Base-by-base conservation (phyloP, 2,888 invertebrate genomes). In the Flabesymbios commensalis region DNA sequence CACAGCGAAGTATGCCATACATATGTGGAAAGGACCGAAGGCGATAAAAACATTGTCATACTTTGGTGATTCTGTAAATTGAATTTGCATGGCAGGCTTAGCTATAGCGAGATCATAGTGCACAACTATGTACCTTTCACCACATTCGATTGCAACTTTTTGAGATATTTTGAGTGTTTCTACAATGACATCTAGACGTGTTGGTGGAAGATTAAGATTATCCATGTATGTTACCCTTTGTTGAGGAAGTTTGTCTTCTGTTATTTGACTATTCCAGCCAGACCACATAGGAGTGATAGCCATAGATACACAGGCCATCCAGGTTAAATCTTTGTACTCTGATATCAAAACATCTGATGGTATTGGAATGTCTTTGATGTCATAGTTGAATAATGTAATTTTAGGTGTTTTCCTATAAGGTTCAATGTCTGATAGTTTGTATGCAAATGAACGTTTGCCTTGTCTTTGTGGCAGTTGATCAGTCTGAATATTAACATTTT, bases 211-310 rank as follows among this genome's bases (percentile, higher is more conserved):
- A 4, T 22, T 56, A 22, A 65, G 10, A 42, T 63, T 69, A 43
- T 54, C 49, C 69, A 69, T 68, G 55, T 68, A 69, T 2, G 19
- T 17, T 17, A 69, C 60, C 10, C 19, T 47, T 47, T 69, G 67
- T 45, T 52, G 28, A 26, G 65, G 64, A 31, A 65, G 43, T 14
- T 47, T 36, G 39, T 68, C 67, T 22, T 10, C 19, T 26, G 10
- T n/a, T 31, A 52, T 22, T 28, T 22, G 3, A 17, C 61, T 26
- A 56, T 69, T 69, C 57, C 57, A 69, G 10, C 69, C 69, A n/a
- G 57, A 51, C 69, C 65, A 69, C 60, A 66, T 59, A 3, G 63
- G 67, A n/a, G n/a, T n/a, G 45, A 22, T 45, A 7, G 19, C 45
- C 22, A 29, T 14, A 10, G 29, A 7, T 10, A 49, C 10, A 19